Evolutionary conservation across 2,797 vertebrate genomes (phyloP).

Genomic region (Alosa sapidissima): DNA sequence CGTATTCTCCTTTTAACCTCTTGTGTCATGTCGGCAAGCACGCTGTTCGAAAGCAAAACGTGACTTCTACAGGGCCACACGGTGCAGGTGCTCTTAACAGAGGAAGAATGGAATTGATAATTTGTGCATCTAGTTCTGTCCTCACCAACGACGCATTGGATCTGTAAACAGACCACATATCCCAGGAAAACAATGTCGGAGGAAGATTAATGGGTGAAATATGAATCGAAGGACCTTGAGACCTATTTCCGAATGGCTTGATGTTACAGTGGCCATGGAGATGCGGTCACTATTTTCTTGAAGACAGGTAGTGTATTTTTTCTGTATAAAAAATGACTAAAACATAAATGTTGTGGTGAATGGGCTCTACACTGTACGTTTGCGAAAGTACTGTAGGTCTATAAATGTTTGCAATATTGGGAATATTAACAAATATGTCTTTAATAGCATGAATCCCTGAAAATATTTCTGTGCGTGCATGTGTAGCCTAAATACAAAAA

Average conservation of each 20-base stretch:
- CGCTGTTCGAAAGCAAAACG: background rate
- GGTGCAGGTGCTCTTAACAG: background rate
- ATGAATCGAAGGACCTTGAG: background rate
- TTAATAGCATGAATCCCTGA: background rate
- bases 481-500: background rate
- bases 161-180: constrained; percentile 22
- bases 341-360: background rate
- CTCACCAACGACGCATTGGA: constrained; percentile 41
- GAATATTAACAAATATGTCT: background rate
- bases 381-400: background rate
- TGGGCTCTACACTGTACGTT: background rate
- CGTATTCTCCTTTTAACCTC: background rate
- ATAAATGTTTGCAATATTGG: background rate
- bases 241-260: background rate
- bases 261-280: background rate
- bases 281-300: constrained; percentile 28
- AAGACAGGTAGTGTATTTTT: constrained; percentile 33
- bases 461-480: too few species aligned
- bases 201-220: background rate
- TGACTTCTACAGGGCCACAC: background rate
- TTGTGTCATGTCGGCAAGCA: background rate
- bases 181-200: constrained; percentile 4
- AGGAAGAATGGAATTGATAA: constrained; percentile 21
- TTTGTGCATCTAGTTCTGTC: constrained; percentile 13
- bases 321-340: background rate